A percentile compares a stretch with the other conserved stretches of the same genome.
phyloP scores from a whole-genome alignment of 1,140 invertebrate species.

The Diprion similis region DNA sequence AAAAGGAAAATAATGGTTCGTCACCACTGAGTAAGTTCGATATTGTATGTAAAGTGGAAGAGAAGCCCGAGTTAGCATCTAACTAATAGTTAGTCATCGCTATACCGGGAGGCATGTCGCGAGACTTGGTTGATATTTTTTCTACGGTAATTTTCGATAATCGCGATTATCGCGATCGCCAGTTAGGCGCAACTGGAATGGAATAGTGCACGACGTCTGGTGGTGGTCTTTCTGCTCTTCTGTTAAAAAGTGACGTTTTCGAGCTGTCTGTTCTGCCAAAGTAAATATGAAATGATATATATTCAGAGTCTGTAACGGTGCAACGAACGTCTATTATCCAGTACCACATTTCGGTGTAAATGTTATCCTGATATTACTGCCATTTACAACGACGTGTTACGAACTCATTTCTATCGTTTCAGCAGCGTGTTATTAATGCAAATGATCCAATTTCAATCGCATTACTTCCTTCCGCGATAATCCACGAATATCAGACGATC shows the following conservation, averaged over 20 bases:
- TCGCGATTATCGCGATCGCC: background rate
- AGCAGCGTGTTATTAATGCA: slow-evolving; percentile 23
- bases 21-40: no score
- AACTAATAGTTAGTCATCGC: no score
- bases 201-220: background rate
- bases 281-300: slow-evolving; percentile 20
- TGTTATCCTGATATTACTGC: background rate
- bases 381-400: background rate
- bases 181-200: background rate
- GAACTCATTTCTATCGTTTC: slow-evolving; percentile 12
- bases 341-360: slow-evolving; percentile 8
- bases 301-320: slow-evolving; percentile 17
- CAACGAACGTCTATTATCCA: background rate
- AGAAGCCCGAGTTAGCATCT: no score
- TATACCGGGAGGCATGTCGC: no score
- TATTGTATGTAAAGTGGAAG: no score
- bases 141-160: background rate
- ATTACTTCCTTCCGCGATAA: background rate
- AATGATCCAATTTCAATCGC: slow-evolving; percentile 16
- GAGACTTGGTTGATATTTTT: no score
- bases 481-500: slow-evolving; percentile 1
- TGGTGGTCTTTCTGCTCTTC: slow-evolving; percentile 23
- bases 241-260: slow-evolving; percentile 28
- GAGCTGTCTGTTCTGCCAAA: slow-evolving; percentile 10
- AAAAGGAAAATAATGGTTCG: no score